Percentiles rank a stretch among this genome's conserved stretches.
Evolutionary conservation across 2,888 invertebrate species (phyloP).

Genomic region (Dasysyrphus albostriatus): DNA sequence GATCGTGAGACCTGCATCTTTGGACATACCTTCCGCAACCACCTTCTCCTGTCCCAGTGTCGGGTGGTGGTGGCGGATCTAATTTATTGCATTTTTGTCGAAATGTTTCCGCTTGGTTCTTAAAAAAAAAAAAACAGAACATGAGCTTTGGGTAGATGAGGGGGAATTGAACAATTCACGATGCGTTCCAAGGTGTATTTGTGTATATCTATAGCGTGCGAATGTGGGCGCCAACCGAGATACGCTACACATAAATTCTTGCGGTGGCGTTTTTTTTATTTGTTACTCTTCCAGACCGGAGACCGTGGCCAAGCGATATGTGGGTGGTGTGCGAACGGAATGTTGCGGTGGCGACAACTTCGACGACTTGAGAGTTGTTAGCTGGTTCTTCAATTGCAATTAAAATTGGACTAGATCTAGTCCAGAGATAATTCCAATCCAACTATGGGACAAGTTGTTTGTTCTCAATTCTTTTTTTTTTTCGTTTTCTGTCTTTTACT

Average conservation of each 20-base stretch:
- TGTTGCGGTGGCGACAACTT: conserved; percentile 55
- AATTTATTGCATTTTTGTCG: conserved; percentile 72
- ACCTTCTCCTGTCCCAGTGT: not conserved
- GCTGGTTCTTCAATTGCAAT: conserved; percentile 50
- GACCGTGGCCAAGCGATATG: conserved; percentile 12
- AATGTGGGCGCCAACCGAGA: conserved; percentile 71
- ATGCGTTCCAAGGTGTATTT: conserved; percentile 72
- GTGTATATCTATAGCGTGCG: conserved; percentile 43
- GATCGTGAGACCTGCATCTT: conserved; percentile 71
- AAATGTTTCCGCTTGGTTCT: conserved; percentile 69
- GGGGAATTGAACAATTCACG: conserved; percentile 28
- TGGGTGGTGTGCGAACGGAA: conserved; percentile 67
- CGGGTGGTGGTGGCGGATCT: conserved; percentile 47
- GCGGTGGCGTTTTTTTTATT: conserved; percentile 27
- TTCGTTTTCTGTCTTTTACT: not conserved
- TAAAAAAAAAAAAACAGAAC: conserved; percentile 5
- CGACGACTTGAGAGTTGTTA: conserved; percentile 39
- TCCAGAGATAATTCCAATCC: conserved; percentile 63
- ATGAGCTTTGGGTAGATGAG: not conserved
- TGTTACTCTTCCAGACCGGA: not conserved
- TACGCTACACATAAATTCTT: conserved; percentile 69
- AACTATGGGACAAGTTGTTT: conserved; percentile 45
- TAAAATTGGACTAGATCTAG: conserved; percentile 72
- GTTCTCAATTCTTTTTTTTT: conserved; percentile 7
- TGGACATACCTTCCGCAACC: conserved; percentile 24